Evolutionary conservation across 2,797 vertebrate species (phyloP), one percentile per base, ranked within the genome.

Genomic region (Lophura swinhoii): DNA sequence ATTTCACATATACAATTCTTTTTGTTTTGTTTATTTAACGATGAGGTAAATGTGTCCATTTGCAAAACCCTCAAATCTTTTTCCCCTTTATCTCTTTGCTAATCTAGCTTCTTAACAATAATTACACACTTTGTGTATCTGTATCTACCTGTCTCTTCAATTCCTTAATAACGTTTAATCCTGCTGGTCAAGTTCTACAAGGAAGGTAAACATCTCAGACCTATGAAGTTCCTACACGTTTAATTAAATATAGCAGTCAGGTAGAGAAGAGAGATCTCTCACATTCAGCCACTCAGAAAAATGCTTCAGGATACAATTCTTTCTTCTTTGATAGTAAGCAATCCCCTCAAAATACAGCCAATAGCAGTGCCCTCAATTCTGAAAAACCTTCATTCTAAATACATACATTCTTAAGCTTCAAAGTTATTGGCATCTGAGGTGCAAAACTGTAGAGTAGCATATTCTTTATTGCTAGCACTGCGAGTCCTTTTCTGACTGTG

Each of bases 151-250:
- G 28, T 79, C 81, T 51, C 10, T 82, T 22, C 41, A 74, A 11
- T 46, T 87, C 15, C 17, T 76, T 87, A 87, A 67, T 70, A 46
- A 79, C 64, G 10, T 82, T 87, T 88, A 93, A 79, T 93, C 43
- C 22, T 69, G 8, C 81, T 94, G 64, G 88, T 76, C 68, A 66
- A 78, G 29, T 26, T 87, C 39, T 67, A 41, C 20, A 58, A 59
- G 16, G 20, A 75, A 93, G 72, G 39, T 56, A 91, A 94, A 79
- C 29, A 53, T 67, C 67, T 81, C 43, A 67, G 60, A 66, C 11
- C 35, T 53, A 51, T 73, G 46, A 81, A 37, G 11, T 60, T 88
- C 20, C 28, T 82, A 44, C 28, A 76, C 24, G 53, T 90, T 84
- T 91, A 95, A 94, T 88, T 88, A 82, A 91, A 82, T 88, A 58